Base-by-base conservation (phyloP, 2,113 vertebrate genomes). In the Chauna torquata region DNA sequence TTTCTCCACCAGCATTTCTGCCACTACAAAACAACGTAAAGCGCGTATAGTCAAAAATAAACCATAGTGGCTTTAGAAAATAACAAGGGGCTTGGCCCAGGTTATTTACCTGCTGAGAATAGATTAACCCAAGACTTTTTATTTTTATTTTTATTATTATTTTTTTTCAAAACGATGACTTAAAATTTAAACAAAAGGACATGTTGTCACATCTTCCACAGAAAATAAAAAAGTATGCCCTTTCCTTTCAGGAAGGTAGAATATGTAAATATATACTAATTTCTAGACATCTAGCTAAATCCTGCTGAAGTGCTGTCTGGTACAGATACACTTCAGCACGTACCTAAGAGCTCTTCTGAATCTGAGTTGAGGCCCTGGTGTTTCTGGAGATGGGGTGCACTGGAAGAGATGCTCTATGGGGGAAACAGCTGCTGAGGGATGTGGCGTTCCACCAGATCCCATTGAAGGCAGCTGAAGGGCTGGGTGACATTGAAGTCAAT, bases 11-110 rank as follows among this genome's bases (percentile, higher is more conserved):
- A 70, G 25, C 58, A 97, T 89, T 49, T 72, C 85, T 92, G 94
- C 77, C 92, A 94, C 92, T 96, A 95, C 36, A 97, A 96, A 96
- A 78, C 70, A 91, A 84, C 79, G 79, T 74, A 91, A 97, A 96
- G 25, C 69, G 28, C 19, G 23, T 76, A 77, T 85, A 7, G 3
- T 81, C 54, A 94, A 96, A 96, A 96, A 88, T 68, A 83, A 94
- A 64, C 27, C 42, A 24, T 72, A 42, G 52, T 88, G 16, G 22
- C 38, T 90, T 80, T 74, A 78, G 79, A 90, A 97, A 96, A 85
- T 94, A 70, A 80, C 84, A 88, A 91, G 64, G 61, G 82, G 40
- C 59, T 90, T 94, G 76, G 57, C 85, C 85, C 77, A 81, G 54
- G 78, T 93, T 97, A 90, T 97, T 91, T 94, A 95, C 64, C 71